Percentiles rank a stretch among this genome's conserved stretches.
Evolutionary conservation across 2,113 vertebrate species (phyloP).

Genomic region (Oreochromis niloticus): DNA sequence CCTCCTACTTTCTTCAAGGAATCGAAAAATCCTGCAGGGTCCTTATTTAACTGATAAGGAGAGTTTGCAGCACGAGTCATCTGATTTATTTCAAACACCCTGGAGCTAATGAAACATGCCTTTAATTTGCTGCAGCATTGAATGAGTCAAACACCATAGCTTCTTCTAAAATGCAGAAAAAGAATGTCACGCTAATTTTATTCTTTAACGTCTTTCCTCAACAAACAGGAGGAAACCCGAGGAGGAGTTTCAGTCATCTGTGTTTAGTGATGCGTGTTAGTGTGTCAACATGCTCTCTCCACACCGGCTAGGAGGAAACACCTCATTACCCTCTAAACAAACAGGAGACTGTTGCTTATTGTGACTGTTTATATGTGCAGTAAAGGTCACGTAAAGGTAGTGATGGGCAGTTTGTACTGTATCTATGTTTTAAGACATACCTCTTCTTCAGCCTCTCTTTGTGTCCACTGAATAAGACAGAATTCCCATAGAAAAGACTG

Average conservation of each 20-base stretch:
- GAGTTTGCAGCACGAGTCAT: background rate
- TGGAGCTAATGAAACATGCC: background rate
- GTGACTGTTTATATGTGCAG: background rate
- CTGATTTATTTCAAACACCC: background rate
- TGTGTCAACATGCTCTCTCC: constrained; percentile 34
- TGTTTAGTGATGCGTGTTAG: constrained; percentile 8
- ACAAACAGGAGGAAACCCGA: constrained; percentile 45
- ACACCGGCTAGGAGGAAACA: constrained; percentile 32
- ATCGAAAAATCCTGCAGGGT: background rate
- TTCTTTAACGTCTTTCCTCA: constrained; percentile 5
- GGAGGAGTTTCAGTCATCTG: constrained; percentile 32
- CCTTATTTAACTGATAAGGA: background rate
- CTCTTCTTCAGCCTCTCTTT: constrained; percentile 50
- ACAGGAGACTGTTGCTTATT: constrained; percentile 26
- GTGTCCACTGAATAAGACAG: constrained; percentile 44
- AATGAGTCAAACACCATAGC: background rate
- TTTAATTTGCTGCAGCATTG: background rate
- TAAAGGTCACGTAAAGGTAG: background rate
- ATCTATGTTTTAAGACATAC: constrained; percentile 32
- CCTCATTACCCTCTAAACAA: constrained; percentile 54
- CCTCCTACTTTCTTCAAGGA: background rate
- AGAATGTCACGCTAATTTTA: constrained; percentile 10
- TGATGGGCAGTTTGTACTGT: background rate
- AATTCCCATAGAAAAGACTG: constrained; percentile 42
- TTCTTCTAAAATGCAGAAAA: background rate